A percentile compares a stretch with the other conserved stretches of the same genome.
phyloP scores from a whole-genome alignment of 2,888 invertebrate species.

The Agrenia bidenticulata region DNA sequence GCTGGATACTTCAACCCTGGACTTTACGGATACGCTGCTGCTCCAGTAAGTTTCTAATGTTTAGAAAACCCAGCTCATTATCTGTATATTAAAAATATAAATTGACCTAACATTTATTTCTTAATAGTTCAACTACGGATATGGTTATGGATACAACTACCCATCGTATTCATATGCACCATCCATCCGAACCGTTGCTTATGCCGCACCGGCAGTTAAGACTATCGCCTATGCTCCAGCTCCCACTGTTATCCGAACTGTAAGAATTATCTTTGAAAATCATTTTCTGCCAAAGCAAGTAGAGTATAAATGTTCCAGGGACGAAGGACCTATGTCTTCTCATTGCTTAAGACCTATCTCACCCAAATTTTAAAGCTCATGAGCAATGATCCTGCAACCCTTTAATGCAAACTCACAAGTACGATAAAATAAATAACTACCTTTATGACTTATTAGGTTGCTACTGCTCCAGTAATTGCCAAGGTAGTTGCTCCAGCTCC shows the following conservation, averaged over 20 bases:
- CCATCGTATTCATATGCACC: constrained; percentile 18
- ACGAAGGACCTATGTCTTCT: too few relatives aligned
- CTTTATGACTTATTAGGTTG: too few relatives aligned
- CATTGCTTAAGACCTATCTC: too few relatives aligned
- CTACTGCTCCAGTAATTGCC: constrained; percentile 14
- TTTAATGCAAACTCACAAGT: neutral
- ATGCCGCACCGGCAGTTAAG: constrained; percentile 28
- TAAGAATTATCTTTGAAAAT: neutral
- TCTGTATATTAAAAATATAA: neutral
- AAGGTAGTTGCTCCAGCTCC: constrained; percentile 5
- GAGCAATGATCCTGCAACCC: neutral
- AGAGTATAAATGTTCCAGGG: neutral
- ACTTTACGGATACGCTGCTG: constrained; percentile 4
- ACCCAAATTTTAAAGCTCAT: too few relatives aligned
- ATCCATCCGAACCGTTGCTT: constrained; percentile 14
- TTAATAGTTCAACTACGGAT: constrained; percentile 21
- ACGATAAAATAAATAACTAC: neutral
- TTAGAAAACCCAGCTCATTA: constrained; percentile 4
- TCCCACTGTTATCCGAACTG: constrained; percentile 5
- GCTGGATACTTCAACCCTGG: constrained; percentile 33
- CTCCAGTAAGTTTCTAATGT: constrained; percentile 15
- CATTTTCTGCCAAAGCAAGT: neutral
- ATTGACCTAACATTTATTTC: neutral
- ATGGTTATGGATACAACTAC: constrained; percentile 15
- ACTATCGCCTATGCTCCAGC: constrained; percentile 25